Conservation (phyloP, 2,797 vertebrate species). For the Enteromius radiatus region DNA sequence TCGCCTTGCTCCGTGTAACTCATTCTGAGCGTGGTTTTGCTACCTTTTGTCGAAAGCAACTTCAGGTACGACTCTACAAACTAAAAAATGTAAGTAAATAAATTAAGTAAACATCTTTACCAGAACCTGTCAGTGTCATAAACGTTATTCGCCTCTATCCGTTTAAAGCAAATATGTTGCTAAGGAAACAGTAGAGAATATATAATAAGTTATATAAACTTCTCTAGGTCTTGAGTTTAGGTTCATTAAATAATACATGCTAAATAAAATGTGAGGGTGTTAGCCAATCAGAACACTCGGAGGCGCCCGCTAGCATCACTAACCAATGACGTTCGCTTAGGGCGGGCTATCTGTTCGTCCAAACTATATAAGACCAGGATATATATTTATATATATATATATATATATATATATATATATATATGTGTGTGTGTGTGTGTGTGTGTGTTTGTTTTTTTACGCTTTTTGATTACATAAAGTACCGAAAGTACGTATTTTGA, state of each 20-base stretch:
- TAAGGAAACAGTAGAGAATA: not conserved
- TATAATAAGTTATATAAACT: not conserved
- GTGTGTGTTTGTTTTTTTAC: not conserved
- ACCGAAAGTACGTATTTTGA: not conserved
- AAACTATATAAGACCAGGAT: not conserved
- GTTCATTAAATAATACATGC: not conserved
- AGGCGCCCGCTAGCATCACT: not conserved
- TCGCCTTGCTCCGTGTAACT: constrained; percentile 59
- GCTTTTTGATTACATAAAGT: not conserved
- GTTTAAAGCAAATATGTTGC: not conserved
- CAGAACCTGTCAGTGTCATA: not conserved
- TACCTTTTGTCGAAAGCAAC: not conserved
- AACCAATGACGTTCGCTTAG: not conserved
- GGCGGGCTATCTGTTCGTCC: not conserved
- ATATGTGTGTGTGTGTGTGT: too few species aligned
- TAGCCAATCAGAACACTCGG: not conserved
- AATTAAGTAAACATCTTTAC: not conserved
- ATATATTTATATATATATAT: not conserved
- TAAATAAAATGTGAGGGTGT: not conserved
- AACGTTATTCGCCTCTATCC: not conserved
- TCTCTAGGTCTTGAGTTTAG: not conserved
- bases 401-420: too few species aligned
- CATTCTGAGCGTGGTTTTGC: constrained; percentile 48
- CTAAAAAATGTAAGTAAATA: not conserved
- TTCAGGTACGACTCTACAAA: not conserved